Evolutionary conservation across 2,888 invertebrate species (phyloP).

Genomic region (Platypus cylindrus): DNA sequence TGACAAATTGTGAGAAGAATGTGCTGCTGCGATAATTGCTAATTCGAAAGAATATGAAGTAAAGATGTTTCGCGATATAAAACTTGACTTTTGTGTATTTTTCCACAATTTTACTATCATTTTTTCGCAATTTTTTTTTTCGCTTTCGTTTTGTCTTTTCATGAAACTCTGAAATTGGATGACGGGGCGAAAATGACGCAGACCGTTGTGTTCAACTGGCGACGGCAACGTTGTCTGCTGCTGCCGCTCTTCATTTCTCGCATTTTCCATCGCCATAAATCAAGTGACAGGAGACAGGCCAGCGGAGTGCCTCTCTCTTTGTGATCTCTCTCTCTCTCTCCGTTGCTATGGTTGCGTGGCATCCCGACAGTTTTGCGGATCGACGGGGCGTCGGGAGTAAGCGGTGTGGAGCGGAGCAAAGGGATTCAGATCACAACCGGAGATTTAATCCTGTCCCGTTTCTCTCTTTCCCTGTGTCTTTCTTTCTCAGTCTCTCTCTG

Average conservation of each 20-base stretch:
- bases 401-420: constrained; percentile 11
- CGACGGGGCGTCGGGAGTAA: constrained; percentile 15
- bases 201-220: constrained; percentile 3
- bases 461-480: too few relatives aligned
- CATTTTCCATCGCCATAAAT: constrained; percentile 41
- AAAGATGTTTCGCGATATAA: too few relatives aligned
- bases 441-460: constrained; percentile 36
- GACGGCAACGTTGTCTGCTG: constrained; percentile 11
- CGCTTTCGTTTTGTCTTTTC: constrained; percentile 5
- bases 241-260: constrained; percentile 40
- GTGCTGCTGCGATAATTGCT: too few relatives aligned
- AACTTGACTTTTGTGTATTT: too few relatives aligned
- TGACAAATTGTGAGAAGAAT: too few relatives aligned
- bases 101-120: too few relatives aligned
- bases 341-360: constrained; percentile 40
- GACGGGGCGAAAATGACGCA: constrained; percentile 8
- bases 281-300: constrained; percentile 40
- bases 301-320: constrained; percentile 37
- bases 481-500: too few relatives aligned
- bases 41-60: too few relatives aligned
- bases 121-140: constrained; percentile 4
- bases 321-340: too few relatives aligned
- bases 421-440: constrained; percentile 31
- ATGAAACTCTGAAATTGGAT: too few relatives aligned
- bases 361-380: constrained; percentile 35